Evolutionary conservation across 2,113 vertebrate species (phyloP).

Genomic region (Phyllopteryx taeniolatus): DNA sequence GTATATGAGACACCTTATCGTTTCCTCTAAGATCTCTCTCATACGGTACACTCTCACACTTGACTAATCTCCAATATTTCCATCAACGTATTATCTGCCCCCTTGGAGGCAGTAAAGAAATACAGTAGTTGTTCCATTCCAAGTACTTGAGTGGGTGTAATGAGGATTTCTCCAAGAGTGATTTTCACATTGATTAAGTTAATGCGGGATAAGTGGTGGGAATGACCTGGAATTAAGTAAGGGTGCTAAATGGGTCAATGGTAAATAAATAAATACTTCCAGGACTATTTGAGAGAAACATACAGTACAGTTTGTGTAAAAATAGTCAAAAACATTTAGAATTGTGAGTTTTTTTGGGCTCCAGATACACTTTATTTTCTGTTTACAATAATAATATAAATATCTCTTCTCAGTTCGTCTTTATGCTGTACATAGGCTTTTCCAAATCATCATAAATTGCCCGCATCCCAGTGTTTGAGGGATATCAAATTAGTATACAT

Average conservation of each 20-base stretch:
- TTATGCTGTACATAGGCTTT: slow-evolving; percentile 1
- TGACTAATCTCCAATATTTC: slow-evolving; percentile 52
- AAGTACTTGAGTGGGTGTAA: slow-evolving; percentile 62
- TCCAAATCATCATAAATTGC: slow-evolving; percentile 3
- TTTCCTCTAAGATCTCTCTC: slow-evolving; percentile 17
- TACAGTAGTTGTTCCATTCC: slow-evolving; percentile 47
- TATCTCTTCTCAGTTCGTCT: slow-evolving; percentile 7
- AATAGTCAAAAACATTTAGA: slow-evolving; percentile 19
- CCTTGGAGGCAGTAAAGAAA: slow-evolving; percentile 57
- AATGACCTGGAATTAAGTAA: slow-evolving; percentile 11
- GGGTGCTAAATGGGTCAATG: slow-evolving; percentile 14
- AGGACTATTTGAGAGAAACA: slow-evolving; percentile 2
- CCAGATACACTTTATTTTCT: not conserved
- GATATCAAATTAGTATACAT: not conserved
- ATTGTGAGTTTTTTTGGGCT: not conserved
- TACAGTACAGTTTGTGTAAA: not conserved
- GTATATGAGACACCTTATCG: slow-evolving; percentile 25
- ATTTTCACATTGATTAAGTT: slow-evolving; percentile 50
- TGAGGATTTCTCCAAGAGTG: slow-evolving; percentile 51
- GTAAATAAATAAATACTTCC: slow-evolving; percentile 18
- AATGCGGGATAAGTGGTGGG: slow-evolving; percentile 22
- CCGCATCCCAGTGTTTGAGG: not conserved
- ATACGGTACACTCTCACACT: slow-evolving; percentile 49
- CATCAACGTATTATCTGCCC: slow-evolving; percentile 41
- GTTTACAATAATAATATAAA: slow-evolving; percentile 1